Percentiles rank a stretch among this genome's conserved stretches.
These are phyloP conservation scores for Drosophila cyrtoloma DNA, from an alignment of 2,888 invertebrate species.

Conservation along the genomic window DNA sequence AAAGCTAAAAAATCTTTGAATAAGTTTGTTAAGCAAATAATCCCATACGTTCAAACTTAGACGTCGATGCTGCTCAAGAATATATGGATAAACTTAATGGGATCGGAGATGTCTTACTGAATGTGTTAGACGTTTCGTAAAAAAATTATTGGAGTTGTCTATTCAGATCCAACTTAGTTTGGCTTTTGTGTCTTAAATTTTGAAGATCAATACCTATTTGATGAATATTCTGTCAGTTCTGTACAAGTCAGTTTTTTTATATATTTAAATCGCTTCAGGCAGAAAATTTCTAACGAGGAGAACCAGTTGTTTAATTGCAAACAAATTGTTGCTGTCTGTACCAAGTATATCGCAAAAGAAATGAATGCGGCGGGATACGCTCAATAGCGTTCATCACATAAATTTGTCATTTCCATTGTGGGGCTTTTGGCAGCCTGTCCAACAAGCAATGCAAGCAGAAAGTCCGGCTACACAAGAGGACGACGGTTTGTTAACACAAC, in stretches of 20 bases:
- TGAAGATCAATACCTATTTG: not conserved
- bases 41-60: not conserved
- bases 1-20: not conserved
- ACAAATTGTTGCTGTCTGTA: not conserved
- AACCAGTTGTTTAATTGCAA: constrained; percentile 25
- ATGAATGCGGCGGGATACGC: constrained; percentile 35
- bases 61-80: not conserved
- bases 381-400: constrained; percentile 32
- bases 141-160: not conserved
- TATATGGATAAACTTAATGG: not conserved
- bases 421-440: constrained; percentile 35
- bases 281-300: not conserved
- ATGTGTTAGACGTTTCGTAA: not conserved
- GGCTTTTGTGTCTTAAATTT: not conserved
- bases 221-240: not conserved
- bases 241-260: not conserved
- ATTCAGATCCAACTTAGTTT: not conserved
- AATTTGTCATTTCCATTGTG: constrained; percentile 24
- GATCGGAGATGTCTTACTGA: not conserved
- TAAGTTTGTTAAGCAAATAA: constrained; percentile 26
- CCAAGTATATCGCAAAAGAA: constrained; percentile 16
- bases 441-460: not conserved
- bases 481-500: constrained; percentile 36
- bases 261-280: not conserved
- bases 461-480: not conserved